Evolutionary conservation across 2,113 vertebrate genomes (phyloP).

Genomic region (Acanthisitta chloris): DNA sequence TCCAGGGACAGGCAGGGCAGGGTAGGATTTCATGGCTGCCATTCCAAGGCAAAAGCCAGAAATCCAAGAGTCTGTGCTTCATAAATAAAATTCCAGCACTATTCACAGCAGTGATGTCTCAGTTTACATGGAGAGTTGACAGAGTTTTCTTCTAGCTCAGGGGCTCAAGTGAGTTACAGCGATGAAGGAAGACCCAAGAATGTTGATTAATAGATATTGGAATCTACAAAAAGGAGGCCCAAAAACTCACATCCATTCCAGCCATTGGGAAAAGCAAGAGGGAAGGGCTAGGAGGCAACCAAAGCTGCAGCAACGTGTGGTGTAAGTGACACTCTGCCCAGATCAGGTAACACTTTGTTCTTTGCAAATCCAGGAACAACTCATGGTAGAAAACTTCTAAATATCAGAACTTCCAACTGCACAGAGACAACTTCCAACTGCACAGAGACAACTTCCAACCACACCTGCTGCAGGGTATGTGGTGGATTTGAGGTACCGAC

Average conservation of each 20-base stretch:
- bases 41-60: constrained; percentile 40
- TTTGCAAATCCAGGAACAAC: neutral
- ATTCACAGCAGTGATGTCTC: constrained; percentile 11
- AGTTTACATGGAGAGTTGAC: constrained; percentile 50
- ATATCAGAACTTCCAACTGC: neutral
- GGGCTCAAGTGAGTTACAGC: neutral
- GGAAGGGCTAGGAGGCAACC: neutral
- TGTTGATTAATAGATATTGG: constrained; percentile 20
- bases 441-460: neutral
- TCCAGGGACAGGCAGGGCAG: constrained; percentile 27
- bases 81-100: constrained; percentile 53
- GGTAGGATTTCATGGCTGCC: constrained; percentile 65
- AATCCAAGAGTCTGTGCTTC: constrained; percentile 49
- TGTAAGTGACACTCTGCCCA: neutral
- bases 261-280: neutral
- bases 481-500: neutral
- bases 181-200: constrained; percentile 57
- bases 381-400: neutral
- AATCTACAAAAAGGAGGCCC: neutral
- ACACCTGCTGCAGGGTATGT: neutral
- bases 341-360: neutral
- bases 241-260: neutral
- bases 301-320: accelerated
- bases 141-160: constrained; percentile 36
- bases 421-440: neutral